Conservation (phyloP, 2,113 vertebrate species). For the Shinisaurus crocodilurus region DNA sequence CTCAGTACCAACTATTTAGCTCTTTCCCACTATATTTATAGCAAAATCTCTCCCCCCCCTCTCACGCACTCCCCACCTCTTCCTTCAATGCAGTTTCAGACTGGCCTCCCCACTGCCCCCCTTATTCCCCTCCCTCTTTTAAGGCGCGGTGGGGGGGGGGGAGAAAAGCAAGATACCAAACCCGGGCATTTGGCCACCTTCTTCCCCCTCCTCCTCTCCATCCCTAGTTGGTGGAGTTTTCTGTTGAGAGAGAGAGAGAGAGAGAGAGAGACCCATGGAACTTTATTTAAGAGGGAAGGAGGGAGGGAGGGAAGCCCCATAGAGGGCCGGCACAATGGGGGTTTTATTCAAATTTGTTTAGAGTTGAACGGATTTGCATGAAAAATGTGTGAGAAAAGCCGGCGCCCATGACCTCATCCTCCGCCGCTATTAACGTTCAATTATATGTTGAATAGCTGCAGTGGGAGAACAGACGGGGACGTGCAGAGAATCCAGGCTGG, state of each 20-base stretch:
- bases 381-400: conserved; percentile 89
- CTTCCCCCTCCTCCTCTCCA: not conserved
- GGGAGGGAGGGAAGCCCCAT: conserved; percentile 36
- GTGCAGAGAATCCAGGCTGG: conserved; percentile 82
- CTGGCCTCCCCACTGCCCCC: not conserved
- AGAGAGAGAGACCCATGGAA: conserved; percentile 66
- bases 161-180: too few species aligned
- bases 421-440: conserved; percentile 90
- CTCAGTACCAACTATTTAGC: not conserved
- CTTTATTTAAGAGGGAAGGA: conserved; percentile 33
- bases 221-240: conserved; percentile 49
- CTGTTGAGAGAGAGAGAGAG: conserved; percentile 51
- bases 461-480: conserved; percentile 76
- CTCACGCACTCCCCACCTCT: too few species aligned
- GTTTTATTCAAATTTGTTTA: conserved; percentile 91
- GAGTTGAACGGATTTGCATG: conserved; percentile 88
- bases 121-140: not conserved
- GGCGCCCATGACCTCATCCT: conserved; percentile 86
- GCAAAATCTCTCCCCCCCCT: not conserved
- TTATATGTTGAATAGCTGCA: conserved; percentile 85
- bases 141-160: rapidly evolving
- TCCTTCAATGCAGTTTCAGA: not conserved
- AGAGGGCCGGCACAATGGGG: conserved; percentile 79
- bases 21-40: conserved; percentile 1
- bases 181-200: not conserved